Conservation (phyloP, 2,113 vertebrate genomes). For the Oreochromis niloticus region DNA sequence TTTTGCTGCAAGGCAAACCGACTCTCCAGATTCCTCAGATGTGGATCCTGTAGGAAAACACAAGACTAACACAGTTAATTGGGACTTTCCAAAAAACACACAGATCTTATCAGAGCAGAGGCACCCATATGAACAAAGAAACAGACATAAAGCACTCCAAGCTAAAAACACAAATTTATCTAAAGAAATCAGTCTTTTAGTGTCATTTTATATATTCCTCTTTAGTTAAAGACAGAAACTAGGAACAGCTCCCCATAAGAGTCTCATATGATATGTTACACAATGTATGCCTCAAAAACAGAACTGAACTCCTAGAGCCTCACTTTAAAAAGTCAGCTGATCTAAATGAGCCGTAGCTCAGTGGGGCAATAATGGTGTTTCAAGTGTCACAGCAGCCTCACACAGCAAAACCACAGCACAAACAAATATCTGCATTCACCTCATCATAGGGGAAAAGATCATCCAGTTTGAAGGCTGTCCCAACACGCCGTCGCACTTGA, state of each 20-base stretch:
- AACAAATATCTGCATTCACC: conserved; percentile 59
- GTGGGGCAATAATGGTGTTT: neutral
- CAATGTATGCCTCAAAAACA: neutral
- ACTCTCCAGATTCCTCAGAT: conserved; percentile 87
- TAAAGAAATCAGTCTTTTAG: neutral
- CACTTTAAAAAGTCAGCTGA: neutral
- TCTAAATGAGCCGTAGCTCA: neutral
- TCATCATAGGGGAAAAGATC: conserved; percentile 83
- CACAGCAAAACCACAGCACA: neutral
- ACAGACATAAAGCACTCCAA: neutral
- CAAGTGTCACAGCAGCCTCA: neutral
- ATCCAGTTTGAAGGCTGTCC: conserved; percentile 86
- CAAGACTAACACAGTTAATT: neutral
- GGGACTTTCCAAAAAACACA: neutral
- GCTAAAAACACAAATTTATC: neutral
- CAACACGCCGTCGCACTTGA: conserved; percentile 81
- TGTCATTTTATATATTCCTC: neutral
- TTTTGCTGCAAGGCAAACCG: conserved; percentile 91
- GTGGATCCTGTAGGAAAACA: conserved; percentile 77
- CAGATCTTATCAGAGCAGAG: neutral
- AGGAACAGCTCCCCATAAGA: neutral
- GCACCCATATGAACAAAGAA: neutral
- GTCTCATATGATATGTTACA: neutral
- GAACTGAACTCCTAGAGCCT: neutral
- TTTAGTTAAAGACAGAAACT: neutral